A percentile compares a stretch with the other conserved stretches of the same genome.
These are phyloP conservation scores for Poecile montanus DNA, from an alignment of 2,797 vertebrate genomes.

Conservation along the genomic window DNA sequence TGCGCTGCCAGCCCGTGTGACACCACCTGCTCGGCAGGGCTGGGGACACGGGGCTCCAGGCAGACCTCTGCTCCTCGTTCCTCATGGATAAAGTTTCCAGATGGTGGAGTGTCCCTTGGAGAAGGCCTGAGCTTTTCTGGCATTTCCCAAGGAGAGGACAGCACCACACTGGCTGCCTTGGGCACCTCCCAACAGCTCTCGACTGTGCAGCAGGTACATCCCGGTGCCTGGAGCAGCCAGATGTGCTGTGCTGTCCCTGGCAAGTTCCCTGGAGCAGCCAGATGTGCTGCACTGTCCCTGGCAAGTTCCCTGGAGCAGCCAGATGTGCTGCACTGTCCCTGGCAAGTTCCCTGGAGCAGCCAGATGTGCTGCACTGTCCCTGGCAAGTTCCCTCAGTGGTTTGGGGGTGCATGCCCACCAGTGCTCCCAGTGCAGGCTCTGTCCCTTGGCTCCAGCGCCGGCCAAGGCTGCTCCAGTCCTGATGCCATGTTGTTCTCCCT, in stretches of 20 bases:
- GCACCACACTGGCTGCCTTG: fast-evolving
- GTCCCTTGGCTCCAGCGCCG: not conserved
- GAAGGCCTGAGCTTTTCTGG: not conserved
- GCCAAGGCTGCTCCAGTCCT: not conserved
- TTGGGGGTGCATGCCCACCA: fast-evolving
- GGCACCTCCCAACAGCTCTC: not conserved
- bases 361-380: fast-evolving
- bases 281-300: fast-evolving
- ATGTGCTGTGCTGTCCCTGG: fast-evolving
- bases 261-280: not conserved
- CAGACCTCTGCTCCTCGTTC: fast-evolving
- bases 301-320: not conserved
- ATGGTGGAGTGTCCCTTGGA: not conserved
- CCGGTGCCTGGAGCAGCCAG: not conserved
- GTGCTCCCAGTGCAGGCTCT: not conserved
- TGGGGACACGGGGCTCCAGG: not conserved
- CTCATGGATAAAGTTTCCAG: not conserved
- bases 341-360: not conserved
- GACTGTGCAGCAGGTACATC: fast-evolving
- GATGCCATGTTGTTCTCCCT: not conserved
- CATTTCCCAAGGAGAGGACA: not conserved
- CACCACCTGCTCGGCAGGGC: fast-evolving
- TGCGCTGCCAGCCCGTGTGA: no score
- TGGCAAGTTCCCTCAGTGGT: fast-evolving
- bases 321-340: fast-evolving